A percentile compares a stretch with the other conserved stretches of the same genome.
Evolutionary conservation across 2,113 vertebrate genomes (phyloP).

Genomic region (Trachemys scripta): DNA sequence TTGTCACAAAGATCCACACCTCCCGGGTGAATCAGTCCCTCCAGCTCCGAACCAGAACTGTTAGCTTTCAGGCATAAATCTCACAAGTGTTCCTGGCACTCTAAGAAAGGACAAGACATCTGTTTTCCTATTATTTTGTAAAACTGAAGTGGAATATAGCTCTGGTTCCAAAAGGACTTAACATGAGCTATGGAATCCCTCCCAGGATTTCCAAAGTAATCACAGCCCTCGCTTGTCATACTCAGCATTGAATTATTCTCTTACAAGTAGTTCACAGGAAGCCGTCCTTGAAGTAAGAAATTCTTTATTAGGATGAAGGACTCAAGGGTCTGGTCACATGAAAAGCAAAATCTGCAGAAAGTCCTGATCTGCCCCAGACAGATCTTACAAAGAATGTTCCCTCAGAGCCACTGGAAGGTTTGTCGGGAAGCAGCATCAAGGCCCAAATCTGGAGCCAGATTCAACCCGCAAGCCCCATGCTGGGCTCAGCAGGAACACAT

Average conservation of each 20-base stretch:
- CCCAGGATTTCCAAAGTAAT: constrained; percentile 8
- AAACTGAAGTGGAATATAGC: constrained; percentile 62
- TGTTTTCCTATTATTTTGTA: constrained; percentile 74
- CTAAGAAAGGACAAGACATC: constrained; percentile 69
- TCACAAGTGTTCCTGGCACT: constrained; percentile 52
- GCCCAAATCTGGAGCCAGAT: background rate
- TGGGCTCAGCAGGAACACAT: background rate
- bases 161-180: constrained; percentile 61
- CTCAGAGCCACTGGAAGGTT: background rate
- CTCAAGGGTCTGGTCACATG: background rate
- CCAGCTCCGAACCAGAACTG: background rate
- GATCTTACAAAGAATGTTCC: background rate
- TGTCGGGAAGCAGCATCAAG: background rate
- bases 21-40: constrained; percentile 68
- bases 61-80: constrained; percentile 56
- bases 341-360: background rate
- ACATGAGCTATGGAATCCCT: constrained; percentile 36
- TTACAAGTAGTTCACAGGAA: background rate
- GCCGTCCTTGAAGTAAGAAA: background rate
- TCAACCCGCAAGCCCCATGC: background rate
- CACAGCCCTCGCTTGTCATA: background rate
- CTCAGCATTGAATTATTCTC: background rate
- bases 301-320: background rate
- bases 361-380: background rate
- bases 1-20: constrained; percentile 9